These are phyloP conservation scores for Tetheella fluctuosa DNA, from an alignment of 2,888 invertebrate genomes.

Conservation along the genomic window DNA sequence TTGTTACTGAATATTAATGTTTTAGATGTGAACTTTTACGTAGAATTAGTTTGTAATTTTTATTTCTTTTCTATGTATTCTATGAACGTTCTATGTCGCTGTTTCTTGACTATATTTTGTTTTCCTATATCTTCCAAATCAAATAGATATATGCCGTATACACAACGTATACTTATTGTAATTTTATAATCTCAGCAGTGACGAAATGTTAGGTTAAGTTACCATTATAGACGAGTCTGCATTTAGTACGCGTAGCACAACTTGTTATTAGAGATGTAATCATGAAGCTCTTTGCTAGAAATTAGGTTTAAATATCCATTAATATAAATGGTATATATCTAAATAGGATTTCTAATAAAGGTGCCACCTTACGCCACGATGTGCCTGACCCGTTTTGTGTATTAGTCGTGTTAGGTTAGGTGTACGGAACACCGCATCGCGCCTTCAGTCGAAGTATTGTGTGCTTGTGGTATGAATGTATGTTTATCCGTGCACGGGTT, in stretches of 20 bases:
- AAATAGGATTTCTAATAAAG: constrained; percentile 13
- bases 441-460: constrained; percentile 45
- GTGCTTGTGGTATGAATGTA: constrained; percentile 29
- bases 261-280: constrained; percentile 40
- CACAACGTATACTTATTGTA: constrained; percentile 39
- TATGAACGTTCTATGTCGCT: constrained; percentile 47
- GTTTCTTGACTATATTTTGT: constrained; percentile 56
- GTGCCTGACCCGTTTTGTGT: constrained; percentile 71
- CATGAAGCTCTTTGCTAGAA: constrained; percentile 16
- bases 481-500: constrained; percentile 33
- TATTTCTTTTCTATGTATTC: constrained; percentile 58
- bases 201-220: constrained; percentile 66
- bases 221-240: constrained; percentile 70
- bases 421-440: constrained; percentile 50
- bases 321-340: background rate
- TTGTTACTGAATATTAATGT: constrained; percentile 75
- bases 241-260: constrained; percentile 72
- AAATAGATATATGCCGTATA: constrained; percentile 32
- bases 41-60: constrained; percentile 51
- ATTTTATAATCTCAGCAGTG: constrained; percentile 61
- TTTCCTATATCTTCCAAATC: constrained; percentile 29
- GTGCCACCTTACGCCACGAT: constrained; percentile 59
- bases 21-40: constrained; percentile 68
- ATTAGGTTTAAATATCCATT: constrained; percentile 3
- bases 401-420: constrained; percentile 45